Percentiles rank a stretch among this genome's conserved stretches.
Evolutionary conservation across 2,888 invertebrate species (phyloP).

Genomic region (Horisme vitalbata): DNA sequence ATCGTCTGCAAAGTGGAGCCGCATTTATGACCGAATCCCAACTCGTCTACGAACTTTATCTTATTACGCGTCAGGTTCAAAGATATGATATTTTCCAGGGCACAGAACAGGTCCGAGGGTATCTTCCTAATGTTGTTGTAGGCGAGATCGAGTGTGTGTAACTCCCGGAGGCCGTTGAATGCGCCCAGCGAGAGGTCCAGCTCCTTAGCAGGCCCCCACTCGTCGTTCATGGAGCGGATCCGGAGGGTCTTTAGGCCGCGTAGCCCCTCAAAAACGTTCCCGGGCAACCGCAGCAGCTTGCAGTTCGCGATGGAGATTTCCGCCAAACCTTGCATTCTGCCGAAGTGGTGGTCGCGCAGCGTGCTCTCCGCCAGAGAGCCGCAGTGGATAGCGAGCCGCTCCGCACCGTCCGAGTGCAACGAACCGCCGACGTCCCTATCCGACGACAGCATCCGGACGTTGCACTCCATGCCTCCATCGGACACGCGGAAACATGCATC

Average conservation of each 20-base stretch:
- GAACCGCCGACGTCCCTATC: conserved; percentile 85
- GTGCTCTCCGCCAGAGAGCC: conserved; percentile 86
- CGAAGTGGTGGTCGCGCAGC: conserved; percentile 88
- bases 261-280: conserved; percentile 91
- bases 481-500: conserved; percentile 73
- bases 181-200: conserved; percentile 88
- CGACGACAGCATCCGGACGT: conserved; percentile 87
- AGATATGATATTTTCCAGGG: conserved; percentile 89
- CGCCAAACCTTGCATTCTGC: conserved; percentile 88
- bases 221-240: conserved; percentile 90
- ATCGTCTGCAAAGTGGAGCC: conserved; percentile 89
- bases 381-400: conserved; percentile 89
- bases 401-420: conserved; percentile 87
- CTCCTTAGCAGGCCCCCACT: conserved; percentile 88
- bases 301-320: conserved; percentile 90
- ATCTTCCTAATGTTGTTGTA: conserved; percentile 91
- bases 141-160: conserved; percentile 89
- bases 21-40: conserved; percentile 86
- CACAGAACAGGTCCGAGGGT: conserved; percentile 91
- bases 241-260: conserved; percentile 90
- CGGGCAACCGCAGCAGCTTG: conserved; percentile 89
- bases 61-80: conserved; percentile 93
- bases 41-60: conserved; percentile 88
- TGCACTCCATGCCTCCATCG: conserved; percentile 81
- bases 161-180: conserved; percentile 89